These are phyloP conservation scores for Tachina lurida DNA, from an alignment of 2,888 invertebrate species.

Conservation along the genomic window DNA sequence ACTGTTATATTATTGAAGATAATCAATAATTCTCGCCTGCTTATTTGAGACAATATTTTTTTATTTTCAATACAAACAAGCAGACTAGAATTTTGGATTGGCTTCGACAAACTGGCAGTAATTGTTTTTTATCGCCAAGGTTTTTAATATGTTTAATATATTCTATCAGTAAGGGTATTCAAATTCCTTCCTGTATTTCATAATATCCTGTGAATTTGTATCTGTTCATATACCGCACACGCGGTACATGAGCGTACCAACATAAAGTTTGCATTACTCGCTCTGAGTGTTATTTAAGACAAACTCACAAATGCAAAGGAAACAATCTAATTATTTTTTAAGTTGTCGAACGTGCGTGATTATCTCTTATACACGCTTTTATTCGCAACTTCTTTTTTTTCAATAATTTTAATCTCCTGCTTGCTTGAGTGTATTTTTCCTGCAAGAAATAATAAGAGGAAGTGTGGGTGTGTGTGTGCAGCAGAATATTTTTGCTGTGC, in stretches of 20 bases:
- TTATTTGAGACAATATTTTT: no score
- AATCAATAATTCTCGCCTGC: no score
- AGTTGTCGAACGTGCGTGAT: constrained; percentile 75
- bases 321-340: constrained; percentile 72
- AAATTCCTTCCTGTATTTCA: constrained; percentile 1
- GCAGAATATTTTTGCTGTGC: constrained; percentile 16
- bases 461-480: neutral
- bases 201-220: neutral
- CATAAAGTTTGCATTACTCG: neutral
- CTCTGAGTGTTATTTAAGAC: constrained; percentile 21
- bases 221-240: no score
- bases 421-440: neutral
- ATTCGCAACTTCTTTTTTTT: neutral
- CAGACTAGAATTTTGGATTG: no score
- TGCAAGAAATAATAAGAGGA: neutral
- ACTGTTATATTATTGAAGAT: no score
- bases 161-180: constrained; percentile 7
- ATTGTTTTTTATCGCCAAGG: no score
- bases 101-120: no score
- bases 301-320: constrained; percentile 43
- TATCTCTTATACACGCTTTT: constrained; percentile 58
- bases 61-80: no score
- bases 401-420: neutral
- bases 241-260: neutral
- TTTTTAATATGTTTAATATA: no score